phyloP scores from a whole-genome alignment of 2,113 vertebrate genomes.

The Theristicus caerulescens region DNA sequence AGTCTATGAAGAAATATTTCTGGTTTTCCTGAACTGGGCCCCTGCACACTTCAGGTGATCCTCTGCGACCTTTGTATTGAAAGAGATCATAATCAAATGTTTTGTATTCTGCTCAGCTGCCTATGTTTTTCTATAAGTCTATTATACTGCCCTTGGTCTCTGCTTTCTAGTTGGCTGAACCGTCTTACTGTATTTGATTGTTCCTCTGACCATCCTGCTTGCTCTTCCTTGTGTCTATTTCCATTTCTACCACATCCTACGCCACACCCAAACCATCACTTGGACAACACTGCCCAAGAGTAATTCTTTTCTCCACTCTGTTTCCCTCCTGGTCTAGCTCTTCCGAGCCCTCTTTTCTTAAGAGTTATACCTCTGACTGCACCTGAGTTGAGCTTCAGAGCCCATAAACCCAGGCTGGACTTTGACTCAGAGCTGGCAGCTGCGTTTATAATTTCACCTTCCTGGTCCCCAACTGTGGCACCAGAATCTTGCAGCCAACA shows the following conservation, averaged over 20 bases:
- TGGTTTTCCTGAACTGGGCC: neutral
- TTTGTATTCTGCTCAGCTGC: neutral
- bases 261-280: neutral
- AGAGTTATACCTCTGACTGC: neutral
- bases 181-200: neutral
- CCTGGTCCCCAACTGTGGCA: neutral
- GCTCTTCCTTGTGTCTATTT: neutral
- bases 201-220: neutral
- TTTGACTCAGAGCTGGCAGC: neutral
- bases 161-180: neutral
- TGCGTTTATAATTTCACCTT: neutral
- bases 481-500: neutral
- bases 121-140: neutral
- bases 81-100: neutral
- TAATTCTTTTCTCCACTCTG: neutral
- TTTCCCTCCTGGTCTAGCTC: neutral
- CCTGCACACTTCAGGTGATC: neutral
- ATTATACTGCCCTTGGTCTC: neutral
- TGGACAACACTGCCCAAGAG: neutral
- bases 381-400: neutral
- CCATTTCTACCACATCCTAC: neutral
- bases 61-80: neutral
- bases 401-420: neutral
- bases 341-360: neutral
- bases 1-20: neutral